Conservation (phyloP, 2,113 vertebrate species). For the Columba janthina region DNA sequence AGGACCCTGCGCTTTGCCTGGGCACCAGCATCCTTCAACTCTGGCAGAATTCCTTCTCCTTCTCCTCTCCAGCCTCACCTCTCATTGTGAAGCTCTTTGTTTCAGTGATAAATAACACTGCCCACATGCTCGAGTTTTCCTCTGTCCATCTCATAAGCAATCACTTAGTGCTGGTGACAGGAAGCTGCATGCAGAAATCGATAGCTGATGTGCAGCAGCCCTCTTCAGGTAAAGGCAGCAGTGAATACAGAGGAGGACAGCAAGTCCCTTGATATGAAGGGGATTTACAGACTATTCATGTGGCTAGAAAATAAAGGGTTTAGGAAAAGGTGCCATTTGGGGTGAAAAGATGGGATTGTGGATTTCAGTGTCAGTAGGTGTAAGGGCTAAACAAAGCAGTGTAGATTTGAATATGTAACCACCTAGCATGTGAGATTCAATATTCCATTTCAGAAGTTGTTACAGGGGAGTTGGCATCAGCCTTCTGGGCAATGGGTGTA, state of each 20-base stretch:
- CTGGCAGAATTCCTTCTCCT: background rate
- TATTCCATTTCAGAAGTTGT: background rate
- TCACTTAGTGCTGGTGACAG: constrained; percentile 19
- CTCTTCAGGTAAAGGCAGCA: background rate
- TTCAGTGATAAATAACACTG: background rate
- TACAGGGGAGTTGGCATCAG: background rate
- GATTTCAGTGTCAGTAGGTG: background rate
- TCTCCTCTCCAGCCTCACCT: background rate
- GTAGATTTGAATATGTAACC: background rate
- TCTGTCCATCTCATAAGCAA: background rate
- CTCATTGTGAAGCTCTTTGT: background rate
- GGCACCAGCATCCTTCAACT: background rate
- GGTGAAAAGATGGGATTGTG: background rate
- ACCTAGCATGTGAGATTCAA: fast-evolving
- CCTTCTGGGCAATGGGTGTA: background rate
- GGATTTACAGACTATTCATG: background rate
- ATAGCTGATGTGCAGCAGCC: background rate
- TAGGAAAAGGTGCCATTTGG: background rate
- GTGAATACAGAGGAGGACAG: background rate
- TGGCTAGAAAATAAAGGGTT: background rate
- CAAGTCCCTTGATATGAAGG: background rate
- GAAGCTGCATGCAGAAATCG: background rate
- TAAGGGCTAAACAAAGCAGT: background rate
- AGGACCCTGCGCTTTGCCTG: background rate
- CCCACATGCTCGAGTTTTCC: background rate